These are phyloP conservation scores for Drosophila suboccidentalis DNA, from an alignment of 2,888 invertebrate species.

Conservation along the genomic window DNA sequence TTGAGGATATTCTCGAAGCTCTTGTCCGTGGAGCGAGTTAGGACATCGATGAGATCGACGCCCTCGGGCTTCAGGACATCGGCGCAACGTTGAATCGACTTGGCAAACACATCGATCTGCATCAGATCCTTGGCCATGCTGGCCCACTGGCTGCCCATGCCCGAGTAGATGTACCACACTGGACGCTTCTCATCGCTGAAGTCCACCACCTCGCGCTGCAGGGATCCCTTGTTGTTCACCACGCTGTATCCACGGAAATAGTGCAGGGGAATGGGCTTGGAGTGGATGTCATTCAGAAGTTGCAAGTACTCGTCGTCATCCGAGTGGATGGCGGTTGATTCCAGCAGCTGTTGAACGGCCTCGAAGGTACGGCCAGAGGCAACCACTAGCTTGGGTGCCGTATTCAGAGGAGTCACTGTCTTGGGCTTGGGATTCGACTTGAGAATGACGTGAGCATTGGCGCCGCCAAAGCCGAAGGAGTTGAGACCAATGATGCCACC, in stretches of 20 bases:
- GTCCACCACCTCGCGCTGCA: conserved; percentile 87
- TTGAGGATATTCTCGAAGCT: conserved; percentile 94
- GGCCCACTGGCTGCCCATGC: conserved; percentile 99
- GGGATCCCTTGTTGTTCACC: conserved; percentile 87
- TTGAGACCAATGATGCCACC: conserved; percentile 97
- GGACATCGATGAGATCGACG: conserved; percentile 92
- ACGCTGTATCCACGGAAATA: conserved; percentile 93
- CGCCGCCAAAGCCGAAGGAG: conserved; percentile 99
- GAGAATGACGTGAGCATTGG: conserved; percentile 96
- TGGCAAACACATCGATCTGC: conserved; percentile 92
- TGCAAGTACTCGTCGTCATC: conserved; percentile 91
- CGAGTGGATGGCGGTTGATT: conserved; percentile 87
- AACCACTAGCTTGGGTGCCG: conserved; percentile 89
- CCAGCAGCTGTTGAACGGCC: conserved; percentile 89
- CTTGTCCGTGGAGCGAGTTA: conserved; percentile 91
- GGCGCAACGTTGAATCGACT: conserved; percentile 91
- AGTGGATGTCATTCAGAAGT: conserved; percentile 91
- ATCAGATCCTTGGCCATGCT: conserved; percentile 97
- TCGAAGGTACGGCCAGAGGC: conserved; percentile 95
- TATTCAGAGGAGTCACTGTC: conserved; percentile 87
- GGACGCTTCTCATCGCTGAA: conserved; percentile 89
- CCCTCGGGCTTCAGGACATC: conserved; percentile 92
- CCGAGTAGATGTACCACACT: conserved; percentile 97
- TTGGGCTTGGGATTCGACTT: conserved; percentile 92
- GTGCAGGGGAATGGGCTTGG: conserved; percentile 91